Evolutionary conservation across 2,797 vertebrate species (phyloP).

Genomic region (Scomberomorus guttatus): DNA sequence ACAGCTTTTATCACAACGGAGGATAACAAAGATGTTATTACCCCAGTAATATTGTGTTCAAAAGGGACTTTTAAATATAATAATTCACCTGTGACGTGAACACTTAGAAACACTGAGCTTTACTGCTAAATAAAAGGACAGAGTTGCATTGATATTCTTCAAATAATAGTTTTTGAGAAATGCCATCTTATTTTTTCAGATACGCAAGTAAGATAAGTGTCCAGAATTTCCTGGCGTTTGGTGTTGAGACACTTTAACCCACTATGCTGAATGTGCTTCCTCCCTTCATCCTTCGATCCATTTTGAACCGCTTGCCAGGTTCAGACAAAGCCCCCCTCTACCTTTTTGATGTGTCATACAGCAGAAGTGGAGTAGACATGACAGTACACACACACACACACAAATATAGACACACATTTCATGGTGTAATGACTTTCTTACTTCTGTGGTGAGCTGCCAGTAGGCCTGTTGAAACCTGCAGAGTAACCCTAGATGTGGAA

Average conservation of each 20-base stretch:
- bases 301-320: conserved; percentile 36
- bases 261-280: conserved; percentile 3
- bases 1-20: no score
- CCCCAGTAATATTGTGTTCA: background rate
- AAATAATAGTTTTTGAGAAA: background rate
- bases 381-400: conserved; percentile 39
- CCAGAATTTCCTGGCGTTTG: background rate
- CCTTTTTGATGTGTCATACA: conserved; percentile 77
- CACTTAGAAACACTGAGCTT: conserved; percentile 1
- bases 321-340: conserved; percentile 55
- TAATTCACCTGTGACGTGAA: background rate
- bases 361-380: conserved; percentile 57
- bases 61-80: background rate
- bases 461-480: conserved; percentile 82
- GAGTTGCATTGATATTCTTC: background rate
- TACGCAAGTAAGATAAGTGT: background rate
- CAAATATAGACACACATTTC: conserved; percentile 43
- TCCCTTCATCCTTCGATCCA: conserved; percentile 7
- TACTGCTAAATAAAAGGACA: background rate
- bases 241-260: conserved; percentile 3
- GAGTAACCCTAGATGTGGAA: conserved; percentile 84
- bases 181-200: background rate
- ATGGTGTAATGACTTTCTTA: conserved; percentile 77
- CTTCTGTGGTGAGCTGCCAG: conserved; percentile 72
- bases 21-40: no score